Base-by-base conservation (phyloP, 2,888 invertebrate genomes). In the Drosophila trichaetosa region DNA sequence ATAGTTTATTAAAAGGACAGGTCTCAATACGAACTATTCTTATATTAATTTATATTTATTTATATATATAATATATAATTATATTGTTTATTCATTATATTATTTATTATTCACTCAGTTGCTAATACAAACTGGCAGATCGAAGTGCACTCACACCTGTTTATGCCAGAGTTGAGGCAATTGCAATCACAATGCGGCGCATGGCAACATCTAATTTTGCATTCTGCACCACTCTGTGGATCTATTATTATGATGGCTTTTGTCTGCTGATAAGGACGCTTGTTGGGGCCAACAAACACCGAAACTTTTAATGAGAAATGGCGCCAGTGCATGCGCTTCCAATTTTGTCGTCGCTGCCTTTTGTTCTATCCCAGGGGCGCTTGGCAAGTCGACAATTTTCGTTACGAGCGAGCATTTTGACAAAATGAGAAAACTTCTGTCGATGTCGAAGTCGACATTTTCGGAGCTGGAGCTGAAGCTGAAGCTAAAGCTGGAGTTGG, bases 381-480 rank as follows among this genome's bases (percentile, higher is more conserved):
- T 89, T 69, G 79, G 71, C 65, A 51, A 79, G 80, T 90, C 80
- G 83, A 82, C 78, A 90, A 83, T 88, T 90, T 89, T 76, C 81
- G 88, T 89, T 86, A 88, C 86, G 86, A 87, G 87, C 73, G 48
- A 83, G 72, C 87, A 88, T 82, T 87, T 79, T 82, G 82, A 60
- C 77, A 72, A 89, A 91, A 91, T 89, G 89, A 80, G 90, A 89
- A 89, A 91, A 88, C 75, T 91, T 90, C 82, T 77, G 77, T 63
- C 79, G 83, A 87, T 83, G 87, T 87, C 74, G 76, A 79, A 56
- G 81, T 68, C 51, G 63, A 57, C 49, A 27, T 33, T 34, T 40
- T 65, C 34, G 51, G 53, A 51, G 58, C 29, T 48, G 48, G 48
- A 51, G 53, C 36, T 36, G 16, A 5, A 42, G 62, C 66, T 49